Base-by-base conservation (phyloP, 2,113 vertebrate species). In the Dromiciops gliroides region DNA sequence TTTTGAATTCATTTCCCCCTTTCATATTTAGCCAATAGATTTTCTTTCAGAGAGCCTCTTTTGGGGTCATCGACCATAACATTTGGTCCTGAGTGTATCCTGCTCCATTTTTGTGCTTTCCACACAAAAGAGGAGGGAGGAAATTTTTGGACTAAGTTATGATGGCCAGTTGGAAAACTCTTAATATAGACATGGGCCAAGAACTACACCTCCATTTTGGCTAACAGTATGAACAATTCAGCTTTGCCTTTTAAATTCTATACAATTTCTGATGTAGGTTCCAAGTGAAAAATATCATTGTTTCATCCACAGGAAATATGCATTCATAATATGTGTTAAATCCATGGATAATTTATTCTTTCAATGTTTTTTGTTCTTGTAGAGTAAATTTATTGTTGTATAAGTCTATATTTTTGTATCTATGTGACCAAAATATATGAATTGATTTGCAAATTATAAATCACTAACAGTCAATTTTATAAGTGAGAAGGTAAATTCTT, bases 401-500 rank as follows among this genome's bases (percentile, higher is more conserved):
- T 25, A 88, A 92, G 1, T 44, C 94, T 51, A 50, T 91, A 22
- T 75, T 75, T 67, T 88, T 91, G 8, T 22, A 48, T 10, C 25
- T 93, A 50, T 89, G 93, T 91, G 0, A 11, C 48, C 94, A 50
- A 44, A 91, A 24, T 1, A 44, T 51, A 91, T 94, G 26, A 94
- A 94, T 92, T 53, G 7, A 12, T 56, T 89, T 89, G 51, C 8
- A 5, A 31, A 90, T 0, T 31, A 8, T 67, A 50, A 88, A 92
- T 90, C 24, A 25, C 19, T 8, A 91, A 8, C 51, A 49, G 31
- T 51, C 0, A 3, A 56, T 56, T 24, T 94, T 11, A 67, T 93
- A 94, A 93, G 89, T 90, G 52, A 83, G 51, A 90, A 31, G 49
- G 26, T 67, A 51, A 92, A 19, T 50, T 56, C 31, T 52, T 92